These are phyloP conservation scores for Centroberyx gerrardi DNA, from an alignment of 2,797 vertebrate genomes.

Conservation along the genomic window DNA sequence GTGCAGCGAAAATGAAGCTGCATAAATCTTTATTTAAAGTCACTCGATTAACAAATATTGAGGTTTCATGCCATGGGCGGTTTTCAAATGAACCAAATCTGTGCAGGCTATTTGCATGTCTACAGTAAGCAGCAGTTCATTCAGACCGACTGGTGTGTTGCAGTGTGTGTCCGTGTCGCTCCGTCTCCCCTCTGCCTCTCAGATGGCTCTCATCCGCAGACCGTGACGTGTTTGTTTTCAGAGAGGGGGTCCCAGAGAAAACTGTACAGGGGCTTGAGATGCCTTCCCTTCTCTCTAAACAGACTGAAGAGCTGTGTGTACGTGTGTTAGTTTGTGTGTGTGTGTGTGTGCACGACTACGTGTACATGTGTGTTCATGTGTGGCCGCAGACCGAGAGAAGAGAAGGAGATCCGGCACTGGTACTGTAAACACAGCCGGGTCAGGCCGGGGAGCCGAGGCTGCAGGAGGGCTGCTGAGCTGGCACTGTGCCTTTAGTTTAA, in stretches of 20 bases:
- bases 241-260: conserved; percentile 49
- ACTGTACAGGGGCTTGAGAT: conserved; percentile 64
- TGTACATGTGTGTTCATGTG: conserved; percentile 24
- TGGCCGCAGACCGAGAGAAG: conserved; percentile 15
- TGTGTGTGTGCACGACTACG: conserved; percentile 28
- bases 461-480: conserved; percentile 18
- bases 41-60: not conserved
- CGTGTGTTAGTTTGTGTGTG: not conserved
- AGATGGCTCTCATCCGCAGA: conserved; percentile 55
- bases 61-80: not conserved
- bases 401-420: conserved; percentile 46
- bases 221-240: conserved; percentile 73
- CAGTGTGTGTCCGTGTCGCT: conserved; percentile 5
- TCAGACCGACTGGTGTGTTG: not conserved
- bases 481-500: conserved; percentile 11
- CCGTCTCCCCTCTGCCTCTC: conserved; percentile 16
- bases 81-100: not conserved
- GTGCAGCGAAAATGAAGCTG: not conserved
- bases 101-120: not conserved
- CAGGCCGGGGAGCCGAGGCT: conserved; percentile 25
- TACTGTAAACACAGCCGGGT: conserved; percentile 65
- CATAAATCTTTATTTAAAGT: not conserved
- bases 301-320: conserved; percentile 41
- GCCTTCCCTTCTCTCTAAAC: conserved; percentile 56
- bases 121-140: not conserved